These are phyloP conservation scores for Marasmarcha lunaedactyla DNA, from an alignment of 2,888 invertebrate genomes.

Conservation along the genomic window DNA sequence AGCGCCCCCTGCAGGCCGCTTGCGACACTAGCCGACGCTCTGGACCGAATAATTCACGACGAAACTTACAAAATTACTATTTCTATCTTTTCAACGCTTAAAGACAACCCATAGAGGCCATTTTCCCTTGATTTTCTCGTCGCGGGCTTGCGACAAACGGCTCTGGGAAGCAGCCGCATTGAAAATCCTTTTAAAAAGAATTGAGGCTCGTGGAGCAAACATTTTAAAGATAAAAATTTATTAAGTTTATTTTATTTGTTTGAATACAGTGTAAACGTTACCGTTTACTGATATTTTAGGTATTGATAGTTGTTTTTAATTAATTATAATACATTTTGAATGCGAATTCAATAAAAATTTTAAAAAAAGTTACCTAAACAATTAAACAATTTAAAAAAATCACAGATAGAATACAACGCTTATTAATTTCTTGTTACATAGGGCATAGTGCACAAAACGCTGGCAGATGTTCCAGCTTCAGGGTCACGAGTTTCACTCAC, in stretches of 20 bases:
- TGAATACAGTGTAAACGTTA: too few relatives aligned
- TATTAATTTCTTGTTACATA: too few relatives aligned
- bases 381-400: too few relatives aligned
- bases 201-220: constrained; percentile 12
- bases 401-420: too few relatives aligned
- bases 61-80: constrained; percentile 17
- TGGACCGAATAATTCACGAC: constrained; percentile 38
- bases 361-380: too few relatives aligned
- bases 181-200: constrained; percentile 34
- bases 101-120: constrained; percentile 11
- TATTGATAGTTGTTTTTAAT: too few relatives aligned
- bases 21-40: constrained; percentile 26
- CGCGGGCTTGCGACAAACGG: constrained; percentile 16
- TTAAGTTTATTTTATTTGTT: neutral
- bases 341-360: too few relatives aligned
- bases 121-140: constrained; percentile 16
- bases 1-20: constrained; percentile 27
- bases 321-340: too few relatives aligned
- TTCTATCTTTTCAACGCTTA: constrained; percentile 18
- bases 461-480: too few relatives aligned
- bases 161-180: constrained; percentile 26
- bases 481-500: too few relatives aligned
- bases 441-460: too few relatives aligned
- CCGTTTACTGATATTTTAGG: too few relatives aligned
- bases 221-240: neutral